Conservation (phyloP, 2,113 vertebrate genomes). For the Myocastor coypus region DNA sequence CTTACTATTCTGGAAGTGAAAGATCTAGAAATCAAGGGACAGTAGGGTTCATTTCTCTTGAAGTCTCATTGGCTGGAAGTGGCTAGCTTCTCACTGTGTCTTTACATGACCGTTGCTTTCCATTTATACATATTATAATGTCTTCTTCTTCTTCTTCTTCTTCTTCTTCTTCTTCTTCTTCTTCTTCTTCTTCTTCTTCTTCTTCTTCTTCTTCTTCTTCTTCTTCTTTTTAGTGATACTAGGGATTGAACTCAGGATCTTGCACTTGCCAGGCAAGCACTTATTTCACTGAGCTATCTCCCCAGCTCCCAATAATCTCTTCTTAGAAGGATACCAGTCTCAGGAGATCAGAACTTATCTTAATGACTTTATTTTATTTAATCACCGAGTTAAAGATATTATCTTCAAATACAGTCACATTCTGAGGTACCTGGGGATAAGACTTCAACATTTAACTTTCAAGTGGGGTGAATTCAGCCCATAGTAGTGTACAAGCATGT, state of each 20-base stretch:
- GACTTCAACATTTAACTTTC: not conserved
- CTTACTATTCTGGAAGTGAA: not conserved
- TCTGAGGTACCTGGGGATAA: not conserved
- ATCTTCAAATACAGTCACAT: not conserved
- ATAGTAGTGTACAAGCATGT: not conserved
- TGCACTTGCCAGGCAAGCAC: no score
- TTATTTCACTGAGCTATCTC: no score
- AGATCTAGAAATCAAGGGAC: not conserved
- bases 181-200: not conserved
- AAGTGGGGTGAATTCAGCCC: not conserved
- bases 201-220: not conserved
- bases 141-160: not conserved
- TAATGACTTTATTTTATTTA: slow-evolving; percentile 15
- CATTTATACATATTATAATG: not conserved
- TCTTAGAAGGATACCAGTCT: not conserved
- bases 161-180: not conserved
- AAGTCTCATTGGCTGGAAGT: not conserved
- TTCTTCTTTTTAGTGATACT: no score
- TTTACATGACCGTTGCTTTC: not conserved
- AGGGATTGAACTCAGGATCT: no score
- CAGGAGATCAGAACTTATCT: not conserved
- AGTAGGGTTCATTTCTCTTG: not conserved
- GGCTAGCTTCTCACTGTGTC: not conserved
- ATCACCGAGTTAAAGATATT: not conserved
- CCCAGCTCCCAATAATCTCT: not conserved